These are phyloP conservation scores for Cheirogaleus medius DNA, from an alignment of 2,113 vertebrate species.

Conservation along the genomic window DNA sequence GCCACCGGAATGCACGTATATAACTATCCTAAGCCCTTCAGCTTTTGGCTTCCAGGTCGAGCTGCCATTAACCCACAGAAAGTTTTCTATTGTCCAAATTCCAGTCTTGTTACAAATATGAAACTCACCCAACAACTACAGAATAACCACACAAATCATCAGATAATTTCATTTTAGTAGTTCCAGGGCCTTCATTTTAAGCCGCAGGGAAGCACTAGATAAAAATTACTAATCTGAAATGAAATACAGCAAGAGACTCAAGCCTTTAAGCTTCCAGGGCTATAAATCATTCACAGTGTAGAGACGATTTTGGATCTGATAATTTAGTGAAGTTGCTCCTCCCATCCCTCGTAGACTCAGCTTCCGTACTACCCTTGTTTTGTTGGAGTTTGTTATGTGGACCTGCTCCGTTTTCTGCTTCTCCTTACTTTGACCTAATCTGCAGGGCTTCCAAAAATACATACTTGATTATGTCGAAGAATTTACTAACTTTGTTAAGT, in stretches of 20 bases:
- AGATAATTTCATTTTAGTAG: conserved; percentile 25
- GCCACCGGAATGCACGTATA: not conserved
- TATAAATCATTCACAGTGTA: conserved; percentile 39
- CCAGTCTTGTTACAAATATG: not conserved
- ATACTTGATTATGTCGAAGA: conserved; percentile 8
- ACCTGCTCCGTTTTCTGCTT: conserved; percentile 1
- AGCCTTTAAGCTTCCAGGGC: conserved; percentile 49
- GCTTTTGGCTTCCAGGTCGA: not conserved
- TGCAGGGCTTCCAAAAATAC: conserved; percentile 40
- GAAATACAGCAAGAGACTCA: conserved; percentile 35
- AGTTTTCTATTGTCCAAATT: conserved; percentile 6
- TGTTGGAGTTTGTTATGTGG: not conserved
- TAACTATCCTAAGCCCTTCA: not conserved
- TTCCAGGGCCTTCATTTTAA: conserved; percentile 29
- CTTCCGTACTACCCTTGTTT: conserved; percentile 44
- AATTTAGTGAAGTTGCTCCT: conserved; percentile 36
- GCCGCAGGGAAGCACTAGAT: conserved; percentile 36
- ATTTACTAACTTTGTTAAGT: conserved; percentile 25
- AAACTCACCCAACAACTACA: not conserved
- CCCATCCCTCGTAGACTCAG: not conserved
- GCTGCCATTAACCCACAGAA: not conserved
- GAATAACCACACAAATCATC: not conserved
- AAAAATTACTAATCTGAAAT: conserved; percentile 55
- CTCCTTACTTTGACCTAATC: conserved; percentile 36
- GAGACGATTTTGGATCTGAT: conserved; percentile 58